Evolutionary conservation across 2,888 invertebrate genomes (phyloP), one percentile per base, ranked within the genome.

Genomic region (Pegoplata infirma): DNA sequence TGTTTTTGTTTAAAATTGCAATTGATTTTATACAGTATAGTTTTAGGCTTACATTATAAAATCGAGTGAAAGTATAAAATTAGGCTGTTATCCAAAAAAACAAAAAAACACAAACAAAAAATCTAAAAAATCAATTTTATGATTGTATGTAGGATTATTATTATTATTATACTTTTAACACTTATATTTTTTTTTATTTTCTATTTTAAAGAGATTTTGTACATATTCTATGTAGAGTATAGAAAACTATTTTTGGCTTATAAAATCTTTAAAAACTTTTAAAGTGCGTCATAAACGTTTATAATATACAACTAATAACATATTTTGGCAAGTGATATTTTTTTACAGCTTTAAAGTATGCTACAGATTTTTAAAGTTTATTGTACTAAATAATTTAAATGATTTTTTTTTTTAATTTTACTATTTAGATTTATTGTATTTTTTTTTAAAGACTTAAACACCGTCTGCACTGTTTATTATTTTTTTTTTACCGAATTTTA

Each of bases 21-120:
- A 68, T 75, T 75, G 63, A 75, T 68, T 68, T 75, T 71, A 58
- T 63, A 56, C 0, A 68, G 56, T 63, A 69, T 75, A 75, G 36
- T 63, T 68, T 63, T 36, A 56, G 68, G 75, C 36, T 75, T 49
- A 49, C 49, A 21, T 49, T 61, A 63, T 61, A 32, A 32, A 46
- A 56, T 12, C 21, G 5, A 12, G 14, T 25, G 25, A 25, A 1
- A 51, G 68, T 51, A 49, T 28, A 75, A 40, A 75, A 55, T 19
- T 55, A 61, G 68, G 68, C 61, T 53, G 47, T 55, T 36, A 53
- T 58, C 19, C 10, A 64, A 56, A n/a, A n/a, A n/a, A n/a, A n/a
- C n/a, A n/a, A n/a, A n/a, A n/a, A n/a, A n/a, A n/a, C n/a, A n/a
- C n/a, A n/a, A n/a, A n/a, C n/a, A n/a, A n/a, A n/a, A n/a, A 46